Evolutionary conservation across 2,113 vertebrate genomes (phyloP).

Genomic region (Rutilus rutilus): DNA sequence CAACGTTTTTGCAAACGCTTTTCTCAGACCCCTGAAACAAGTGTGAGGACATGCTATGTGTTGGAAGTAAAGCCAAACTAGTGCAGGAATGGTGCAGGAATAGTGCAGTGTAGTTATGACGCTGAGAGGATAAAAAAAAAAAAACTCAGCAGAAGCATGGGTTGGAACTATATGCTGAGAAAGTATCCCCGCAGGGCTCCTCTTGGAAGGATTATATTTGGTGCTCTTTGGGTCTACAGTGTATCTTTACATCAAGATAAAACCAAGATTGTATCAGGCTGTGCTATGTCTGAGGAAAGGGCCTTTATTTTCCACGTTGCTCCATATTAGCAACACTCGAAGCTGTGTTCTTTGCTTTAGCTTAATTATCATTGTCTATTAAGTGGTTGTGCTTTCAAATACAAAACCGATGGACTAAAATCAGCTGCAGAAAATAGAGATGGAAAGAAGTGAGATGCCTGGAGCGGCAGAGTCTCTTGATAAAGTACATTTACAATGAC

Average conservation of each 20-base stretch:
- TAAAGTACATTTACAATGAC: conserved; percentile 33
- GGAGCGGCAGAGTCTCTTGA: conserved; percentile 5
- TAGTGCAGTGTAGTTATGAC: not conserved
- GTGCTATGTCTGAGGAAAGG: not conserved
- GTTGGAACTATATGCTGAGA: conserved; percentile 25
- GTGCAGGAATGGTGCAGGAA: not conserved
- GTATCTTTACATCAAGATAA: conserved; percentile 47
- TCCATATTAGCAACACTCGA: not conserved
- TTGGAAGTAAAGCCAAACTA: not conserved
- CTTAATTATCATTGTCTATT: not conserved
- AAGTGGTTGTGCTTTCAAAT: conserved; percentile 1
- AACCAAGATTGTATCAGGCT: conserved; percentile 3
- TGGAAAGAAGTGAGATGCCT: not conserved
- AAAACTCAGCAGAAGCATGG: not conserved
- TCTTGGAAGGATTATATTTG: conserved; percentile 31
- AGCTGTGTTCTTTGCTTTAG: not conserved
- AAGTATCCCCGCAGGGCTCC: conserved; percentile 18
- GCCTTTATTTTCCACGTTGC: not conserved
- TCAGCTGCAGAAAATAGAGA: conserved; percentile 6
- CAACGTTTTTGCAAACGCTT: not conserved
- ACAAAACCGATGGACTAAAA: conserved; percentile 3
- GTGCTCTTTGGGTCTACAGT: conserved; percentile 7
- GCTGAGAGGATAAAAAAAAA: not conserved
- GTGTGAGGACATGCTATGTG: not conserved
- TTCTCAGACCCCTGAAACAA: not conserved